These are phyloP conservation scores for Lepeophtheirus salmonis DNA, from an alignment of 1,140 invertebrate genomes.

Conservation along the genomic window DNA sequence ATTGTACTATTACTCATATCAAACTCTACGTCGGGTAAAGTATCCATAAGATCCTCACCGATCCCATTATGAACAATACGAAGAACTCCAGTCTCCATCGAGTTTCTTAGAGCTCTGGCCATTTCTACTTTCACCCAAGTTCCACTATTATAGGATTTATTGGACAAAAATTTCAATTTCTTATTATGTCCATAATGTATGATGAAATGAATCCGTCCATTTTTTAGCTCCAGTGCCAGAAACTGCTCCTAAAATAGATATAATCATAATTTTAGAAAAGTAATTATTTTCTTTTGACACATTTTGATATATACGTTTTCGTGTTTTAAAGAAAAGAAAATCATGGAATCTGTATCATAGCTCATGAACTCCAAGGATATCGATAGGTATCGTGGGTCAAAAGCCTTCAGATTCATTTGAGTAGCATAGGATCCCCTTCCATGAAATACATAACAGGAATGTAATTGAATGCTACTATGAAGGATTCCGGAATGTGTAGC, in stretches of 20 bases:
- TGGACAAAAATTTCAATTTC: conserved; percentile 42
- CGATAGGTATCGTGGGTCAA: conserved; percentile 5
- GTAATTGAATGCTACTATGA: conserved; percentile 37
- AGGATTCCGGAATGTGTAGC: conserved; percentile 48
- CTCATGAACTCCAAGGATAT: conserved; percentile 60
- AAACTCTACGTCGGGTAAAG: conserved; percentile 1
- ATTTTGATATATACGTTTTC: conserved; percentile 27
- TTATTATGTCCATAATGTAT: conserved; percentile 46
- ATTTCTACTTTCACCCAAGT: conserved; percentile 55
- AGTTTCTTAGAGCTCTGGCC: conserved; percentile 24
- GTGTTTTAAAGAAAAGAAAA: conserved; percentile 59
- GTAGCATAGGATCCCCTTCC: conserved; percentile 7
- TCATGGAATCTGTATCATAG: conserved; percentile 63
- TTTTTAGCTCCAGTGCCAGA: conserved; percentile 49
- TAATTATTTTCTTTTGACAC: not conserved
- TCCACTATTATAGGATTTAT: conserved; percentile 56
- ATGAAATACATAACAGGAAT: conserved; percentile 11
- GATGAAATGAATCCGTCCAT: conserved; percentile 52
- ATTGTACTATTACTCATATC: conserved; percentile 23
- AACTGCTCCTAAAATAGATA: conserved; percentile 43
- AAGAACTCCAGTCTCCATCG: conserved; percentile 22
- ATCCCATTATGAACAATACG: conserved; percentile 20
- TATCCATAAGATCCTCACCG: conserved; percentile 14
- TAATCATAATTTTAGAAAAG: not conserved
- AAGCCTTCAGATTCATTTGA: conserved; percentile 13